Evolutionary conservation across 2,888 invertebrate species (phyloP), one percentile per base, ranked within the genome.

Genomic region (Chorisops tibialis): DNA sequence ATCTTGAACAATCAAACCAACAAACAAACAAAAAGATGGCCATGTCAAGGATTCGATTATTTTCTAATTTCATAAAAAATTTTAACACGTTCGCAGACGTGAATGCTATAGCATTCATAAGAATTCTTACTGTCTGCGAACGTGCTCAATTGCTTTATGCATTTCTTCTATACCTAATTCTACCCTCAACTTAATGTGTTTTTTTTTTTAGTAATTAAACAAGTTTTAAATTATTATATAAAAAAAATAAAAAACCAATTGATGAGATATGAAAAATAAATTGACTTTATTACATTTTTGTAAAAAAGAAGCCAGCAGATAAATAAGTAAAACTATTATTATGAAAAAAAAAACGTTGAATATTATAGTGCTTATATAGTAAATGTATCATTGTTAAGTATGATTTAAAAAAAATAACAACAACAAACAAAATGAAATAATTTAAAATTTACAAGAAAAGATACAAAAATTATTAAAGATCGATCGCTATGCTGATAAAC

Each of bases 311-410:
- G 1, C 1, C 30, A 59, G 16, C 24, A 37, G 49, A 48, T 48
- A 47, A 59, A 48, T 49, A 49, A 59, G 49, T 59, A 56, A 22
- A 30, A 7, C 30, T 30, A 30, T 30, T 30, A 30, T 2, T 30
- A 30, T 30, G 37, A 49, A 30, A 59, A 43, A 30, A 59, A 59
- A 48, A 38, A 59, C 38, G 48, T 59, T 59, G 37, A 48, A 48
- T 59, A 54, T 52, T 52, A 59, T 59, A 59, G 58, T 59, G 58
- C 58, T n/a, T n/a, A 59, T 59, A 59, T 59, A 59, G 58, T 47
- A 43, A 59, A 51, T 63, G 59, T 63, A 52, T 63, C 59, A 59
- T 63, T 63, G 63, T 59, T 63, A 63, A 19, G 50, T 54, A 62
- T 62, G 35, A 58, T 62, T 62, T 61, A 14, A 22, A 45, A 51